Base-by-base conservation (phyloP, 1,140 invertebrate genomes). In the Fopius arisanus region DNA sequence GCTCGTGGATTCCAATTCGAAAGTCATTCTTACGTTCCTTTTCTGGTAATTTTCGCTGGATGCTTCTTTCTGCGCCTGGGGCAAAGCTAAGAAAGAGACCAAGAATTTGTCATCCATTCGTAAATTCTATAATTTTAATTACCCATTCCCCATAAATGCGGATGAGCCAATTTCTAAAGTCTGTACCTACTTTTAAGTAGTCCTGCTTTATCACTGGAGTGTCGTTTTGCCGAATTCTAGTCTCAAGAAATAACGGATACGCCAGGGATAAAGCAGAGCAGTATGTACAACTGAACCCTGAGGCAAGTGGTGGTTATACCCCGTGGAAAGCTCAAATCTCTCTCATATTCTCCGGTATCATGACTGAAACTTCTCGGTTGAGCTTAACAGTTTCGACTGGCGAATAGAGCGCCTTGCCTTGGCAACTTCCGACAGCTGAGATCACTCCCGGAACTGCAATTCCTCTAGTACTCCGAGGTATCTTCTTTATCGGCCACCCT, bases 401-500 rank as follows among this genome's bases (percentile, higher is more conserved):
- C 65, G 65, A 73, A 74, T 76, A 1, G 26, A 77, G 78, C 79
- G 80, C 81, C 79, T 80, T 78, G 72, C 75, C 76, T 75, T 70
- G 80, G 80, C 77, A 40, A 82, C 79, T 82, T 83, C 80, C 81
- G 81, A 79, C 79, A 82, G 79, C 76, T 81, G 81, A 74, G 82
- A 80, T 70, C 75, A 76, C 75, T 67, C 73, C 79, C 74, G 79
- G 82, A 83, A 83, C 80, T 79, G 76, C 62, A 77, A 76, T 81
- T 81, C 80, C 78, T 77, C 76, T 41, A 70, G 76, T 4, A 59
- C 65, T 51, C 41, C 59, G 67, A n/a, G 80, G 78, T 79, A 54
- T 79, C 86, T 86, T 79, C 83, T 70, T 88, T 88, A 88, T 83
- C 86, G 85, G 83, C 84, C n/a, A 70, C 12, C 54, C 16, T n/a